Evolutionary conservation across 2,888 invertebrate species (phyloP).

Genomic region (Lasioglossum marginatum): DNA sequence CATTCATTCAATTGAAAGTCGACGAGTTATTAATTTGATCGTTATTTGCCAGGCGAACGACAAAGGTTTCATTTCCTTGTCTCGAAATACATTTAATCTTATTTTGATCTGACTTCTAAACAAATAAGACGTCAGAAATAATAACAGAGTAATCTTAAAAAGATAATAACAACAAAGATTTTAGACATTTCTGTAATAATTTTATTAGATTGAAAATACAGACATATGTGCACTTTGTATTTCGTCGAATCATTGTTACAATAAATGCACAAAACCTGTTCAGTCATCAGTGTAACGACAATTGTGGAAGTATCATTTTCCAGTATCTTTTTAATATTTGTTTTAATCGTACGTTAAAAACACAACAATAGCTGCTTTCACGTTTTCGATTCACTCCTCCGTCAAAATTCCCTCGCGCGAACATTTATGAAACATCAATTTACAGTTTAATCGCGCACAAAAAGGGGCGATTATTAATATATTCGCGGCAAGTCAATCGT

Average conservation of each 20-base stretch:
- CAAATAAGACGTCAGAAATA: neutral
- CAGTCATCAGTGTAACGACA: neutral
- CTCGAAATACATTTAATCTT: neutral
- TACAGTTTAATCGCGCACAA: neutral
- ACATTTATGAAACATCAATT: neutral
- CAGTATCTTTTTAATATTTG: neutral
- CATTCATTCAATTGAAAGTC: neutral
- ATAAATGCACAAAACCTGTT: neutral
- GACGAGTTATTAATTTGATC: neutral
- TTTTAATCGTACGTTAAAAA: neutral
- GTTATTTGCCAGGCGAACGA: neutral
- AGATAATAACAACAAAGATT: no score
- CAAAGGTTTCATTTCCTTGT: neutral
- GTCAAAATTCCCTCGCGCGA: neutral
- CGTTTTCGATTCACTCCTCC: neutral
- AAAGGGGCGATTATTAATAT: slow-evolving; percentile 24
- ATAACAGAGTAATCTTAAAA: neutral
- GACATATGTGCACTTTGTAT: no score
- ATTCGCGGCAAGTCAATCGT: slow-evolving; percentile 13
- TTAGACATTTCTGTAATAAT: no score
- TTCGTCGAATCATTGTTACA: neutral
- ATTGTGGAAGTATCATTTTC: neutral
- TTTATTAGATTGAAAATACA: no score
- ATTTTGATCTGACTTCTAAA: neutral
- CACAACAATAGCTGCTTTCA: neutral